These are phyloP conservation scores for Cyclophora punctaria DNA, from an alignment of 2,888 invertebrate genomes.

Conservation along the genomic window DNA sequence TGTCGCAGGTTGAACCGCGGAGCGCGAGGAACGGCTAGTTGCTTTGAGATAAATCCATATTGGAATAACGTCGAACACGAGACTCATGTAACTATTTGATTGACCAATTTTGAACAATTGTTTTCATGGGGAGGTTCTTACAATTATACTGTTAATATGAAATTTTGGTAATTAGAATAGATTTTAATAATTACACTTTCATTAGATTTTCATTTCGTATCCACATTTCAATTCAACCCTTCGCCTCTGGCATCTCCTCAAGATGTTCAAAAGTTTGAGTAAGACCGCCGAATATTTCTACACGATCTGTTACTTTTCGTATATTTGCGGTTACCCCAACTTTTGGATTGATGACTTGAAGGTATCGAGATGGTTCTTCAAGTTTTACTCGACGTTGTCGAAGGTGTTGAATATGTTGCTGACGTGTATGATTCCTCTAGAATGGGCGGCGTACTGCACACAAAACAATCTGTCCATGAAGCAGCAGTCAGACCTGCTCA, in stretches of 20 bases:
- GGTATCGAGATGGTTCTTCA: conserved; percentile 17
- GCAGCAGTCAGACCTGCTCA: conserved; percentile 26
- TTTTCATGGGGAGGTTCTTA: not conserved
- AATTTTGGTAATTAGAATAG: not conserved
- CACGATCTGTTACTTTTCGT: conserved; percentile 19
- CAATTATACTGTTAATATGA: not conserved
- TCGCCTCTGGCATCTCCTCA: not conserved
- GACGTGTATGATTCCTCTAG: conserved; percentile 22
- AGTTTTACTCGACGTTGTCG: conserved; percentile 14
- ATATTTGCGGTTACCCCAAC: conserved; percentile 26
- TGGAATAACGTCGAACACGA: no score
- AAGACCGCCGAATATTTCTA: conserved; percentile 25
- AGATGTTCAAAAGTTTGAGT: not conserved
- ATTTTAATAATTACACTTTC: not conserved
- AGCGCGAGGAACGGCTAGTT: no score
- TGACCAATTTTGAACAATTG: not conserved
- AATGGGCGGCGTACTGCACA: conserved; percentile 28
- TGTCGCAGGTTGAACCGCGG: no score
- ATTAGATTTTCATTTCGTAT: not conserved
- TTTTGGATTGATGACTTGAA: conserved; percentile 30
- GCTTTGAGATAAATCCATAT: no score
- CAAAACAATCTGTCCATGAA: conserved; percentile 26
- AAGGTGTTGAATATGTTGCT: conserved; percentile 17
- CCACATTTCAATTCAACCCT: not conserved
- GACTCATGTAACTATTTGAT: not conserved